These are phyloP conservation scores for Volucella bombylans DNA, from an alignment of 2,888 invertebrate species.

Conservation along the genomic window DNA sequence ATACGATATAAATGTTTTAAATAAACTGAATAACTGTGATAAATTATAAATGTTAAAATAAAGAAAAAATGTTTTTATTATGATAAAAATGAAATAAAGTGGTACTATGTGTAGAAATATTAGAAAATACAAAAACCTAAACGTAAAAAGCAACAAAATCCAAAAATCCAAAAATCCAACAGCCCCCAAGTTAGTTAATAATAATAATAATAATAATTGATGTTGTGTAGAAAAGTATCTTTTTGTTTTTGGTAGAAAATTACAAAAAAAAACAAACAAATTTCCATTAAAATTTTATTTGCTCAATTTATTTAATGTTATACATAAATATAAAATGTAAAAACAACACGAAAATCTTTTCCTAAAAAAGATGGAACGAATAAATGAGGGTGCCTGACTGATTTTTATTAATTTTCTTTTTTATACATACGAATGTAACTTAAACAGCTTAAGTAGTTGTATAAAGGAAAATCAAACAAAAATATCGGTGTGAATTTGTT, in stretches of 20 bases:
- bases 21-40: conserved; percentile 74
- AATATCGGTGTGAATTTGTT: conserved; percentile 52
- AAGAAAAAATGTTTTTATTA: conserved; percentile 61
- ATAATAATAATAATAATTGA: conserved; percentile 27
- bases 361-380: conserved; percentile 33
- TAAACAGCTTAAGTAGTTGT: conserved; percentile 43
- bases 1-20: conserved; percentile 67
- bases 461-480: conserved; percentile 23
- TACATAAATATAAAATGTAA: not conserved
- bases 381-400: conserved; percentile 70
- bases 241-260: conserved; percentile 1
- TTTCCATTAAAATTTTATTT: conserved; percentile 56
- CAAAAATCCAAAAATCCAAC: conserved; percentile 27
- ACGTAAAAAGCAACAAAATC: conserved; percentile 13
- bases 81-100: conserved; percentile 60
- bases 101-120: conserved; percentile 67
- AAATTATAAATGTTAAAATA: conserved; percentile 71
- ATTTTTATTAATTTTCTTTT: conserved; percentile 60
- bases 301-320: conserved; percentile 55
- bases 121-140: conserved; percentile 21
- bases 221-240: conserved; percentile 56
- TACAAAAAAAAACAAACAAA: conserved; percentile 17
- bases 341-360: conserved; percentile 12
- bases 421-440: conserved; percentile 13
- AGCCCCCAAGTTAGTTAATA: conserved; percentile 42